These are phyloP conservation scores for Sorex araneus DNA, from an alignment of 2,113 vertebrate species.

Conservation along the genomic window DNA sequence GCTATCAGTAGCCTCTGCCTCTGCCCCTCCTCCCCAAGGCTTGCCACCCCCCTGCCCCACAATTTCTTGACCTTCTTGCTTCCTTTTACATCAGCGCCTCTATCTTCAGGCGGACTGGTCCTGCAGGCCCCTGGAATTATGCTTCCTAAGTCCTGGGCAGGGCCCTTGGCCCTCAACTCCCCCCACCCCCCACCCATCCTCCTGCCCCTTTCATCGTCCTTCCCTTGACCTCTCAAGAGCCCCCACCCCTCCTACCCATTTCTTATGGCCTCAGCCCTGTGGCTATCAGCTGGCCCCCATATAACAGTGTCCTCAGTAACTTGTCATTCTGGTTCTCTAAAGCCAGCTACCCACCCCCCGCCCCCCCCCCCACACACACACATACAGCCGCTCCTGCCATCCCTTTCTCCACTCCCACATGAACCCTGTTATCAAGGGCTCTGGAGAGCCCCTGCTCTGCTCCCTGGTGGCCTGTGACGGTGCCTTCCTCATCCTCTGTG, in stretches of 20 bases:
- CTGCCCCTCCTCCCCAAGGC: not conserved
- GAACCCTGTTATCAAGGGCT: not conserved
- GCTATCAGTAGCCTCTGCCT: not conserved
- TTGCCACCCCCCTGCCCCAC: not conserved
- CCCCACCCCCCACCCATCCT: not conserved
- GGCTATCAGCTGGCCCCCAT: not conserved
- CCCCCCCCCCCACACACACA: too few species aligned
- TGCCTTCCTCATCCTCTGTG: fast-evolving
- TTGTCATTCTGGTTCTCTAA: not conserved
- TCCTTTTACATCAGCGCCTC: not conserved
- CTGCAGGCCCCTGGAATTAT: not conserved
- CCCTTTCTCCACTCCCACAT: not conserved
- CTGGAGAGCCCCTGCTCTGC: not conserved
- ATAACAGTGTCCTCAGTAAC: not conserved
- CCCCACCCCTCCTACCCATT: not conserved
- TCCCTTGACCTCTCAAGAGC: not conserved
- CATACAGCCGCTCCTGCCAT: too few species aligned
- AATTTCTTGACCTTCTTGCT: not conserved
- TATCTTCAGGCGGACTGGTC: not conserved
- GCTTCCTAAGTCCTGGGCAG: not conserved
- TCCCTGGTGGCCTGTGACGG: fast-evolving
- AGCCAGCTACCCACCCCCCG: not conserved
- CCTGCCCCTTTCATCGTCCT: fast-evolving
- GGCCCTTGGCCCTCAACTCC: fast-evolving
- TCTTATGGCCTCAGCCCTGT: not conserved